These are phyloP conservation scores for Callopanchax toddi DNA, from an alignment of 2,113 vertebrate genomes.

Conservation along the genomic window DNA sequence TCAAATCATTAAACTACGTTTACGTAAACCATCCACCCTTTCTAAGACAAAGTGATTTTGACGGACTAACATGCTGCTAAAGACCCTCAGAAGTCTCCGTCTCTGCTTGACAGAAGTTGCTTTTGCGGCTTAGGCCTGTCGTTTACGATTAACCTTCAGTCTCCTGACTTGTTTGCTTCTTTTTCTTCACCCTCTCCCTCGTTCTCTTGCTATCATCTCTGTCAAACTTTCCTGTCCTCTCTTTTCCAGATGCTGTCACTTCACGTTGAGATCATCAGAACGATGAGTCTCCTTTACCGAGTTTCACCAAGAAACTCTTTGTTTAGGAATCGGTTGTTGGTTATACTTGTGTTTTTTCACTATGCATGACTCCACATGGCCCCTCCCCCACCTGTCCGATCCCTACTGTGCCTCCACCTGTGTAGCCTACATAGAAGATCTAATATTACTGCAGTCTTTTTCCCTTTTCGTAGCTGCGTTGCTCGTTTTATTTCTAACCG, in stretches of 20 bases:
- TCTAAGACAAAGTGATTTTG: conserved; percentile 5
- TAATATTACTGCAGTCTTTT: conserved; percentile 28
- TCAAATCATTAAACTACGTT: too few species aligned
- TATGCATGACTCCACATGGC: conserved; percentile 37
- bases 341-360: conserved; percentile 17
- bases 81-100: conserved; percentile 3
- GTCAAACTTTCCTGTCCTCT: conserved; percentile 31
- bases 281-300: conserved; percentile 11
- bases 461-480: not conserved
- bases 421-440: conserved; percentile 54
- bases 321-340: not conserved
- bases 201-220: conserved; percentile 16
- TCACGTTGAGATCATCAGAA: conserved; percentile 38
- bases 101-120: conserved; percentile 45
- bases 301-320: conserved; percentile 7
- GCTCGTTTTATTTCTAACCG: not conserved
- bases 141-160: conserved; percentile 43
- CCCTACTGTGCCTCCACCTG: conserved; percentile 65
- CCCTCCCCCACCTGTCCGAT: conserved; percentile 48
- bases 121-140: conserved; percentile 45
- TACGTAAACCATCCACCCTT: too few species aligned
- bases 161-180: conserved; percentile 33
- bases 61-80: conserved; percentile 18
- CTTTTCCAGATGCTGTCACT: conserved; percentile 44
- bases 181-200: conserved; percentile 10